These are phyloP conservation scores for Drosophila sp. DNA, from an alignment of 1,140 invertebrate genomes.

Conservation along the genomic window DNA sequence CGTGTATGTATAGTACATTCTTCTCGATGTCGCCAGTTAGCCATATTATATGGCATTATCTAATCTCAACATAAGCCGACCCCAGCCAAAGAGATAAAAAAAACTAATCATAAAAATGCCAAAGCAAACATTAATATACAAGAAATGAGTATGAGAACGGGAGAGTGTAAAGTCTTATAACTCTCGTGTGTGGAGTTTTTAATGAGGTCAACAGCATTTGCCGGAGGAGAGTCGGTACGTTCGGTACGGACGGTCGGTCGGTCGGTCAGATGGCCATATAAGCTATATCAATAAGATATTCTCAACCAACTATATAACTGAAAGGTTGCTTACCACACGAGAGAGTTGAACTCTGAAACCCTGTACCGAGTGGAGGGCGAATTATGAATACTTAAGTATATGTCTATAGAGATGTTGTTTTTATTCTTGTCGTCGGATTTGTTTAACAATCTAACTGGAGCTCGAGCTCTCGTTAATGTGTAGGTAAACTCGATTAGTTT, in stretches of 20 bases:
- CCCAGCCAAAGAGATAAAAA: constrained; percentile 46
- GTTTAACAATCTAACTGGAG: constrained; percentile 20
- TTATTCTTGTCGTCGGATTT: neutral
- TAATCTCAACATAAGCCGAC: constrained; percentile 69
- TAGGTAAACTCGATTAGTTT: constrained; percentile 54
- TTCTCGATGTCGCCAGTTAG: constrained; percentile 40
- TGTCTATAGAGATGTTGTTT: constrained; percentile 59
- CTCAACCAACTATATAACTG: neutral
- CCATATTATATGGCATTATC: constrained; percentile 52
- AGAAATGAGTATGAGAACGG: neutral
- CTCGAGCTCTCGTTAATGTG: constrained; percentile 29
- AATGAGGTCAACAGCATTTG: constrained; percentile 70
- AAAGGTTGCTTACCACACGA: neutral
- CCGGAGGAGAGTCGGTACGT: constrained; percentile 9
- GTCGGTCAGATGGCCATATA: constrained; percentile 8
- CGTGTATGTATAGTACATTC: constrained; percentile 13
- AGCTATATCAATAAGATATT: constrained; percentile 5
- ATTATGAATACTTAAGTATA: constrained; percentile 61
- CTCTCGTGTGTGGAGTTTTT: constrained; percentile 27
- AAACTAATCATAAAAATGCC: constrained; percentile 48
- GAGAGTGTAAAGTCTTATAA: constrained; percentile 17
- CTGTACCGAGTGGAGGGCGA: constrained; percentile 23
- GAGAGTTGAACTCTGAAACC: neutral
- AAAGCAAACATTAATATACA: constrained; percentile 46
- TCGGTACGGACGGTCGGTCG: constrained; percentile 12